A percentile compares a stretch with the other conserved stretches of the same genome.
Evolutionary conservation across 92 coral and sea anemone genomes (phyloP).

Genomic region (Umimayanthus kanabou): DNA sequence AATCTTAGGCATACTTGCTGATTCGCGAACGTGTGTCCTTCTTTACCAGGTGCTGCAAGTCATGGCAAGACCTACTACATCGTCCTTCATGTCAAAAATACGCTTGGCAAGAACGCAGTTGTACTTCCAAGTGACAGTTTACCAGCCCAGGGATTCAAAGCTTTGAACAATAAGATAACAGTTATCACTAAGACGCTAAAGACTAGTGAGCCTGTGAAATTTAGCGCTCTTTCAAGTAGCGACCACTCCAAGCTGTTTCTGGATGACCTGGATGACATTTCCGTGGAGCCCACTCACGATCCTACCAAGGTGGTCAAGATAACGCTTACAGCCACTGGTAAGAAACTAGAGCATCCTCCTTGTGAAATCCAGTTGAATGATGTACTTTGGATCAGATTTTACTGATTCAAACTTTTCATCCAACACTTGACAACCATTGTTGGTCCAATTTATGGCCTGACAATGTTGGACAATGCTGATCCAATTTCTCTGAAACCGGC

Average conservation of each 20-base stretch:
- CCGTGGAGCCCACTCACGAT: constrained; percentile 65
- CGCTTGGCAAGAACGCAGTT: constrained; percentile 61
- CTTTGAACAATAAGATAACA: constrained; percentile 43
- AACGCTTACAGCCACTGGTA: constrained; percentile 74
- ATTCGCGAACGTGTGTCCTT: background rate
- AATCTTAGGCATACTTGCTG: background rate
- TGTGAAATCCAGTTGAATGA: background rate
- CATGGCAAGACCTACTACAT: constrained; percentile 76
- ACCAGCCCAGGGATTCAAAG: constrained; percentile 76
- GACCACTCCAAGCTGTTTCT: constrained; percentile 65
- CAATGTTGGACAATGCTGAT: too few species aligned
- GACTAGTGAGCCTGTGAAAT: constrained; percentile 47
- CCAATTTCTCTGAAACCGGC: too few species aligned
- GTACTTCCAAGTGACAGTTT: constrained; percentile 75
- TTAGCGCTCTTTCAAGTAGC: constrained; percentile 67
- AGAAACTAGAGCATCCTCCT: background rate
- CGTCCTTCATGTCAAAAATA: constrained; percentile 63
- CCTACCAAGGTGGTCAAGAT: constrained; percentile 58
- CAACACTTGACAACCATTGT: too few species aligned
- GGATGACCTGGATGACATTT: constrained; percentile 65
- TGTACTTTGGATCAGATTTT: too few species aligned
- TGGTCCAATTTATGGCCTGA: too few species aligned
- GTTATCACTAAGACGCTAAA: constrained; percentile 64
- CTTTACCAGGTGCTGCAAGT: constrained; percentile 66
- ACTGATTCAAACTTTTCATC: too few species aligned